Evolutionary conservation across 2,113 vertebrate species (phyloP).

Genomic region (Seriola rivoliana): DNA sequence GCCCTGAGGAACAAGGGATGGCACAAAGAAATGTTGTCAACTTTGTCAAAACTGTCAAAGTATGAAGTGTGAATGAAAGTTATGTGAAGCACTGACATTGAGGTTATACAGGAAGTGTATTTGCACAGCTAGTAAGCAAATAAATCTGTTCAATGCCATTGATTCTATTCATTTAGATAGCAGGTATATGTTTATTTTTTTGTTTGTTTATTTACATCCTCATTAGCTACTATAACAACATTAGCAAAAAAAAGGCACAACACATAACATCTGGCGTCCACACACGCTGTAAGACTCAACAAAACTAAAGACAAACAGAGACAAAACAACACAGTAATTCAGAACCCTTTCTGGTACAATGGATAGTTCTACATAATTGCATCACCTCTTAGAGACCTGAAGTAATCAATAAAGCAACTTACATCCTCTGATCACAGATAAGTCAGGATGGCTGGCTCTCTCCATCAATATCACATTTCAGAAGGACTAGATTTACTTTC

Average conservation of each 20-base stretch:
- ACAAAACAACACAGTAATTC: background rate
- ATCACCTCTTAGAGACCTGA: background rate
- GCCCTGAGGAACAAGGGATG: constrained; percentile 84
- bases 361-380: background rate
- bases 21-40: constrained; percentile 20
- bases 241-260: no score
- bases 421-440: no score
- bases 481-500: no score
- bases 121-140: background rate
- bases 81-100: background rate
- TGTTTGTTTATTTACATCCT: no score
- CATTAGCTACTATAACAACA: no score
- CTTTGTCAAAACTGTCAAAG: constrained; percentile 32
- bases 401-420: background rate
- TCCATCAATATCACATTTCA: no score
- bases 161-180: no score
- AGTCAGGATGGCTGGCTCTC: no score
- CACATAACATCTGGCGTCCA: no score
- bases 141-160: no score
- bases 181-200: no score
- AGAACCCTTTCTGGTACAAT: background rate
- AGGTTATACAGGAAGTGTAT: constrained; percentile 2
- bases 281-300: no score
- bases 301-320: background rate
- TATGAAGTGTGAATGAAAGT: constrained; percentile 24